Conservation (phyloP, 1,140 invertebrate genomes). For the Diorhabda elongata region DNA sequence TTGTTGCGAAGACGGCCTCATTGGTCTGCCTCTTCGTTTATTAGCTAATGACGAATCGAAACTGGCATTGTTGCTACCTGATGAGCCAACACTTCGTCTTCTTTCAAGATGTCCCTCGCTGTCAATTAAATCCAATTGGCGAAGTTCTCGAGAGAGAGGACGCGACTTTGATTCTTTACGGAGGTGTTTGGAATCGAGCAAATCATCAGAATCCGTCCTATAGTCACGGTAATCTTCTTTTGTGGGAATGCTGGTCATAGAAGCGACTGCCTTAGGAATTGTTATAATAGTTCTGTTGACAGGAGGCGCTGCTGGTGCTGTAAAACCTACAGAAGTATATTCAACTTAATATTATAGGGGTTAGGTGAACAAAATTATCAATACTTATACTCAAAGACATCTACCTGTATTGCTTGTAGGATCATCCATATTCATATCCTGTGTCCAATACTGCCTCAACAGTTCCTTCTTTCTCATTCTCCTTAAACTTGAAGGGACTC, state of each 20-base stretch:
- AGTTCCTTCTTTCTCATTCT: slow-evolving; percentile 88
- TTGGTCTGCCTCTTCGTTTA: slow-evolving; percentile 55
- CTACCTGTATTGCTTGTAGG: slow-evolving; percentile 45
- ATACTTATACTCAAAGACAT: not conserved
- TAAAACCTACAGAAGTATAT: slow-evolving; percentile 25
- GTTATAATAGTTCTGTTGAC: slow-evolving; percentile 70
- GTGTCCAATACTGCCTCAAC: slow-evolving; percentile 77
- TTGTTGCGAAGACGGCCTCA: slow-evolving; percentile 37
- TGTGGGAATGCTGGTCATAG: slow-evolving; percentile 78
- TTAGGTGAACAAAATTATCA: not conserved
- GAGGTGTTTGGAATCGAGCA: slow-evolving; percentile 65
- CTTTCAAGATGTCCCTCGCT: slow-evolving; percentile 47
- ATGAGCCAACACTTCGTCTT: slow-evolving; percentile 48
- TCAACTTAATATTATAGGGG: too few species aligned
- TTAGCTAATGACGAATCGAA: slow-evolving; percentile 44
- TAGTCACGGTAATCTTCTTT: slow-evolving; percentile 73
- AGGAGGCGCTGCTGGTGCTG: slow-evolving; percentile 59
- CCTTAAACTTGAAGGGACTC: slow-evolving; percentile 64
- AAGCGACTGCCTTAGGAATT: slow-evolving; percentile 81
- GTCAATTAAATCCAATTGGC: slow-evolving; percentile 51
- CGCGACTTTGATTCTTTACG: slow-evolving; percentile 57
- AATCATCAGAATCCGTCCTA: slow-evolving; percentile 51
- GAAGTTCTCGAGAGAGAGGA: slow-evolving; percentile 53
- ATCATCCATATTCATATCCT: slow-evolving; percentile 81
- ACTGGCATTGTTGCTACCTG: slow-evolving; percentile 43